Base-by-base conservation (phyloP, 2,113 vertebrate species). In the Eptatretus burgeri region DNA sequence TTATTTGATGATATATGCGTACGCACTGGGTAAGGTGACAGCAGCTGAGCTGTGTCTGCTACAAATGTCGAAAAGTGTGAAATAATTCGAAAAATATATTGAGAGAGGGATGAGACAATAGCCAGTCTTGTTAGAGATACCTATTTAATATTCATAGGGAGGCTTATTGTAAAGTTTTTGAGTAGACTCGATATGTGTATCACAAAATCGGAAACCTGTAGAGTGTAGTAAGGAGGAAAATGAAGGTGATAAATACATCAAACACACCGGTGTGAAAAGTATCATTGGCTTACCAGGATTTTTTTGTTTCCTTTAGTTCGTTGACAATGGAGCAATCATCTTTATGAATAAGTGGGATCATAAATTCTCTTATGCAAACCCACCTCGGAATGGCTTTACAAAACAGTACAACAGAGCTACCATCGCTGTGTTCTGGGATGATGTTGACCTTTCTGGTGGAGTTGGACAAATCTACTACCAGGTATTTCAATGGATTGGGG, bases 391-490 rank as follows among this genome's bases (percentile, higher is more conserved):
- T 20, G 56, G 56, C 56, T 60, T 60, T 20, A 10, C 2, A 60
- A 60, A 11, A n/a, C n/a, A 12, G 9, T 10, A 20, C 56, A 11
- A 9, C 11, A 9, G 2, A n/a, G 9, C 56, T 17, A 60, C 20
- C n/a, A 12, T 60, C 56, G 56, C 56, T 11, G 56, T 60, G 56
- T 60, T 60, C 20, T 60, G 56, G 56, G 56, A 60, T 20, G 56
- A 60, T 12, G 56, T 20, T 17, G 56, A 60, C 56, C 20, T 60
- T n/a, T 60, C 56, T 20, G 56, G n/a, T 17, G 56, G 56, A 20
- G 20, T 60, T 60, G 56, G 56, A 20, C 9, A 60, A 11, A 60
- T 60, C 56, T 60, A 11, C 56, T 60, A 60, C 56, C 56, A 60
- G 56, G 56, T 60, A 60, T 20, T n/a, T n/a, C 56, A 60, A 19